Base-by-base conservation (phyloP, 2,113 vertebrate species). In the Leptosomus discolor region DNA sequence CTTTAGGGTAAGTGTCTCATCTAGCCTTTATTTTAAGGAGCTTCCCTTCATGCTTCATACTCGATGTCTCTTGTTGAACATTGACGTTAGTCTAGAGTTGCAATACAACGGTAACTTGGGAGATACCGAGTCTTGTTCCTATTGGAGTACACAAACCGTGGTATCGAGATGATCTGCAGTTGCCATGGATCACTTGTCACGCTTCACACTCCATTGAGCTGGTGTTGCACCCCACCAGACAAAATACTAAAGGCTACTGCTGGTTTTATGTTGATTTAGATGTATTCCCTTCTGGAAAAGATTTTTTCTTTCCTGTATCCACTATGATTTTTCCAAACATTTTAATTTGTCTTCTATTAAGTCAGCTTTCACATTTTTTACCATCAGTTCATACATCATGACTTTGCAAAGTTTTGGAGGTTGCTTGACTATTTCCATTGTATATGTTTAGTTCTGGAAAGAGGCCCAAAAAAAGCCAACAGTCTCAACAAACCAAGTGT, bases 1-100 rank as follows among this genome's bases (percentile, higher is more conserved):
- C 71, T 90, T 88, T 70, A 90, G 68, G 85, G 45, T 82, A 93
- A 95, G 92, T 87, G 77, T 89, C 63, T 97, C 91, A 96, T 92
- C 84, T 88, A 91, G 73, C 69, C 92, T 96, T 96, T 95, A 88
- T 88, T 94, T 96, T 84, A 94, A 93, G 82, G 71, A 92, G 17
- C 51, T 94, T 84, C 36, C 48, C 77, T 93, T 92, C 39, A 51
- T 58, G 56, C 69, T 80, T 92, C 67, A 48, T 53, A 63, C 17
- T 73, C 5, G 1, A 6, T 39, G 13, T 71, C 65, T 95, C 68
- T 89, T 76, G 30, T 48, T 45, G 48, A 95, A 74, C 53, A 79
- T 27, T 41, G 69, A 41, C 30, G 45, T 87, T 87, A 85, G 15
- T 78, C 18, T 56, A 83, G 57, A 91, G 68, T 2, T 77, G 48